These are phyloP conservation scores for Bradysia coprophila DNA, from an alignment of 1,140 invertebrate species.

Conservation along the genomic window DNA sequence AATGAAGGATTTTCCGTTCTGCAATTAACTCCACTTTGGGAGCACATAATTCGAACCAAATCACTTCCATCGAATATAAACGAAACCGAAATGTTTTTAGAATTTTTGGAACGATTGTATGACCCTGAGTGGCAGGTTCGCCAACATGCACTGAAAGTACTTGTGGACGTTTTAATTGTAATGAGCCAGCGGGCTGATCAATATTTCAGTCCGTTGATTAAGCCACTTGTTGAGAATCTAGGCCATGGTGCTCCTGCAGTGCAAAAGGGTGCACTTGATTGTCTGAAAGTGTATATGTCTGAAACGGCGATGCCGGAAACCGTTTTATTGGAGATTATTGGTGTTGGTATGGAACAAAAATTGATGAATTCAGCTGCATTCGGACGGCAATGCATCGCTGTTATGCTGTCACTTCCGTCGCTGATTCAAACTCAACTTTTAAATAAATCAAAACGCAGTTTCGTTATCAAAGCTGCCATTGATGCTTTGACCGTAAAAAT, in stretches of 20 bases:
- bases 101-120: constrained; percentile 45
- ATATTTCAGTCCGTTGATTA: constrained; percentile 34
- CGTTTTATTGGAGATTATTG: constrained; percentile 37
- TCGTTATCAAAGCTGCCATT: constrained; percentile 27
- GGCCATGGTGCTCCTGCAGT: constrained; percentile 57
- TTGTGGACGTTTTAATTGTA: constrained; percentile 51
- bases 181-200: constrained; percentile 40
- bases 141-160: constrained; percentile 53
- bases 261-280: constrained; percentile 50
- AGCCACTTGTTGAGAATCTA: constrained; percentile 48
- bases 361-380: constrained; percentile 31
- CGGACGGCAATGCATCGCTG: constrained; percentile 40
- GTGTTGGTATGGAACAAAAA: constrained; percentile 38
- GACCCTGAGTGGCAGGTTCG: constrained; percentile 66
- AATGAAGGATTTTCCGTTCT: constrained; percentile 10
- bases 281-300: constrained; percentile 41
- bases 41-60: constrained; percentile 43
- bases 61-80: constrained; percentile 40
- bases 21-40: constrained; percentile 55
- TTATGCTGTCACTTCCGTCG: constrained; percentile 44
- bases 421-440: constrained; percentile 32
- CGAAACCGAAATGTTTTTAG: constrained; percentile 38
- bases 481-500: constrained; percentile 41
- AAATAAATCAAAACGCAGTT: constrained; percentile 21
- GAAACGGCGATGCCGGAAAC: constrained; percentile 36